Evolutionary conservation across 2,797 vertebrate species (phyloP).

Genomic region (Gambelia wislizenii): DNA sequence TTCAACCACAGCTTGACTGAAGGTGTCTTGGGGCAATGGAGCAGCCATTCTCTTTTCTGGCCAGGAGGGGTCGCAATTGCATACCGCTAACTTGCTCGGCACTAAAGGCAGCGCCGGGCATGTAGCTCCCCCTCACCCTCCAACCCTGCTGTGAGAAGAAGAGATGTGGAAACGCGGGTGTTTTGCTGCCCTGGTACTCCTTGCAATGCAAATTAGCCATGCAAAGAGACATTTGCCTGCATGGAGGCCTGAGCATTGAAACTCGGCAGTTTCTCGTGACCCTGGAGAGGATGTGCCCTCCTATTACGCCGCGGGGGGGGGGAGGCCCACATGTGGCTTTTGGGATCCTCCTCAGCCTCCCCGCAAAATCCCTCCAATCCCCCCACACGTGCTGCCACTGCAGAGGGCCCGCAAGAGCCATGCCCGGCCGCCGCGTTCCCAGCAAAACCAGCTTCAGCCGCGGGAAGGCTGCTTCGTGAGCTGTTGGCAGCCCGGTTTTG

Average conservation of each 20-base stretch:
- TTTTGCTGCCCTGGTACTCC: neutral
- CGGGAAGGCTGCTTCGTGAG: no score
- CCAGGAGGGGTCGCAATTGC: constrained; percentile 27
- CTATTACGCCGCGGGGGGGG: no score
- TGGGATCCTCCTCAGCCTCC: no score
- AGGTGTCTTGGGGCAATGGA: no score
- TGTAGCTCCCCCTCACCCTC: neutral
- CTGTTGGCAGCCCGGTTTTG: no score
- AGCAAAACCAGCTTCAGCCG: no score
- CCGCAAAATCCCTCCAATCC: neutral
- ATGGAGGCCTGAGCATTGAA: neutral
- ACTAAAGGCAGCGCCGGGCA: neutral
- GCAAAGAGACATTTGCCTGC: neutral
- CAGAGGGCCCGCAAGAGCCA: neutral
- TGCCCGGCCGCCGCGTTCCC: no score
- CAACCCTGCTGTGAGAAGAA: neutral
- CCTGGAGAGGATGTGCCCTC: neutral
- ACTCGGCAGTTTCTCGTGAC: no score
- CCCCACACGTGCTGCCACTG: neutral
- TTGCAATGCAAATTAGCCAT: constrained; percentile 5
- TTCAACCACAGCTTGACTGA: neutral
- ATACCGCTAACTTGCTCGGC: neutral
- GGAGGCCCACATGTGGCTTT: no score
- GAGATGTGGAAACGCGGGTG: no score
- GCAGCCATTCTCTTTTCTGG: neutral